Evolutionary conservation across 1,140 invertebrate species (phyloP).

Genomic region (Oreohelix idahoensis): DNA sequence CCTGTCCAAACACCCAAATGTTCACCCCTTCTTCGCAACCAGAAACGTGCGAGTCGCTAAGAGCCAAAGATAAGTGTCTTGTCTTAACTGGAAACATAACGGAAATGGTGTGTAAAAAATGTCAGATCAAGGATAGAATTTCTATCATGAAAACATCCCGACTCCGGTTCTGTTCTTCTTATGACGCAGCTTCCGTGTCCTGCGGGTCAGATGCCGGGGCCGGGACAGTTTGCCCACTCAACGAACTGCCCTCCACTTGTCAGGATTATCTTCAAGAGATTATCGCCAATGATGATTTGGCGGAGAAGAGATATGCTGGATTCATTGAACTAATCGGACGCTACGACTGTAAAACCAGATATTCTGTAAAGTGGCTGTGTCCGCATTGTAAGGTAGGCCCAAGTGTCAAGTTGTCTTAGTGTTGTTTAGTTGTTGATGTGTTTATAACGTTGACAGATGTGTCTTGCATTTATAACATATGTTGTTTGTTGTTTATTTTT

Average conservation of each 20-base stretch:
- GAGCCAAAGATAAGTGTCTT: not conserved
- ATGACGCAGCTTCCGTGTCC: not conserved
- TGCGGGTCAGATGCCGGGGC: not conserved
- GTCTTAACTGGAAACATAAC: not conserved
- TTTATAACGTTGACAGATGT: too few relatives aligned
- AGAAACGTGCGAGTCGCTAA: not conserved
- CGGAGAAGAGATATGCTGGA: constrained; percentile 9
- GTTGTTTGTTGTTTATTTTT: too few relatives aligned
- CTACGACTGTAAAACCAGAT: constrained; percentile 37
- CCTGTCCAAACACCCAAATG: not conserved
- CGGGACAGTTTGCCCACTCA: not conserved
- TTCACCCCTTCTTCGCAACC: constrained; percentile 11
- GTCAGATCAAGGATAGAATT: not conserved
- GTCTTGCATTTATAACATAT: too few relatives aligned
- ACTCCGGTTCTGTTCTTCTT: not conserved
- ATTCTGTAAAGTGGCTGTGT: constrained; percentile 42
- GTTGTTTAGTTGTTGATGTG: too few relatives aligned
- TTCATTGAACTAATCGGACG: constrained; percentile 37
- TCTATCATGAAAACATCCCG: not conserved
- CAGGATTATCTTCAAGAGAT: constrained; percentile 5
- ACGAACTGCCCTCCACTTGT: not conserved
- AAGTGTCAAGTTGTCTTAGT: too few relatives aligned
- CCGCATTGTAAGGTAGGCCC: constrained; percentile 40
- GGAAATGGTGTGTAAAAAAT: constrained; percentile 16
- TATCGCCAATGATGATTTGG: not conserved